Evolutionary conservation across 2,888 invertebrate species (phyloP).

Genomic region (Pterostichus madidus): DNA sequence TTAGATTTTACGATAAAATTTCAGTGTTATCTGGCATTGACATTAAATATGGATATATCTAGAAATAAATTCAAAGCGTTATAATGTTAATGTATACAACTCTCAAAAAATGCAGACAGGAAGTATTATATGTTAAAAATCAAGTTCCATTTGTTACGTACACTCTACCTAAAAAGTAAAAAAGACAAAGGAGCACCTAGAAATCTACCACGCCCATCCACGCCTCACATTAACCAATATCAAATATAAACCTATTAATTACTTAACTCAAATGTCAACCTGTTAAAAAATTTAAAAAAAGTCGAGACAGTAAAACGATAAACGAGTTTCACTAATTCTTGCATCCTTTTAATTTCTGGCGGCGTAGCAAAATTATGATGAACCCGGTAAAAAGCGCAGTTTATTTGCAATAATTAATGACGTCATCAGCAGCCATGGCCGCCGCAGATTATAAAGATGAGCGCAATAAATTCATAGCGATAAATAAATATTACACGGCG

Average conservation of each 20-base stretch:
- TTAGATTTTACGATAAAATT: too few relatives aligned
- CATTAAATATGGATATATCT: neutral
- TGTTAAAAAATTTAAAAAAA: conserved; percentile 22
- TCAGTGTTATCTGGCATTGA: conserved; percentile 1
- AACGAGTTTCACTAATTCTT: conserved; percentile 28
- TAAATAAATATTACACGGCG: conserved; percentile 56
- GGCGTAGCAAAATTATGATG: conserved; percentile 41
- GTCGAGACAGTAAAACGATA: neutral
- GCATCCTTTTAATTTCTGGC: conserved; percentile 1
- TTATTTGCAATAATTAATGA: conserved; percentile 50
- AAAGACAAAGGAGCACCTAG: conserved; percentile 27
- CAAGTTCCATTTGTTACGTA: conserved; percentile 18
- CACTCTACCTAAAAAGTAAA: neutral
- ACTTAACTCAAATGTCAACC: conserved; percentile 35
- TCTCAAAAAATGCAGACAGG: conserved; percentile 3
- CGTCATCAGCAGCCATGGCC: conserved; percentile 40
- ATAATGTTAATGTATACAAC: conserved; percentile 39
- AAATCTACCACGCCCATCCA: conserved; percentile 14
- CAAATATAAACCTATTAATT: conserved; percentile 33
- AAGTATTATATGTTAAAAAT: conserved; percentile 43
- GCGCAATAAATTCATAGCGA: conserved; percentile 51
- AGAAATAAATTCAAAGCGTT: neutral
- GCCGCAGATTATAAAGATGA: conserved; percentile 49
- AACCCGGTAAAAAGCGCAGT: conserved; percentile 41
- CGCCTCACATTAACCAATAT: neutral